Percentiles rank a stretch among this genome's conserved stretches.
phyloP scores from a whole-genome alignment of 2,113 vertebrate genomes.

The Peromyscus californicus region DNA sequence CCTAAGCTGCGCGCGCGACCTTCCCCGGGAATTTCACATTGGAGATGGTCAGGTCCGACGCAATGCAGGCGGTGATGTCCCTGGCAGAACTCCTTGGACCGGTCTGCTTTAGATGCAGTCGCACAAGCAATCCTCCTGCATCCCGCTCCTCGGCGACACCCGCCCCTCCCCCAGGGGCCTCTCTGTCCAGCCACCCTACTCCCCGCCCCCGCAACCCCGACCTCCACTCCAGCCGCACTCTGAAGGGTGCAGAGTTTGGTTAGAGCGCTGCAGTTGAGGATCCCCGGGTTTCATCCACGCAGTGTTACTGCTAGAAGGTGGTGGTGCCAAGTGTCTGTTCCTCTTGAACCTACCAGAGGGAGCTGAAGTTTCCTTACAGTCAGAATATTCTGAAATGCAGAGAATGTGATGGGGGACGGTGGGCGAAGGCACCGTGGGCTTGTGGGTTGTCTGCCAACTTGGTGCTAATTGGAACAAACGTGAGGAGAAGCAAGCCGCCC shows the following conservation, averaged over 20 bases:
- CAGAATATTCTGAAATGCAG: slow-evolving; percentile 45
- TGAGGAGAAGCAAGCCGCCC: slow-evolving; percentile 65
- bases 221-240: neutral
- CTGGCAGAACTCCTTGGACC: slow-evolving; percentile 63
- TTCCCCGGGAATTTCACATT: slow-evolving; percentile 76
- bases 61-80: slow-evolving; percentile 86
- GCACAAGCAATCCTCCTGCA: neutral
- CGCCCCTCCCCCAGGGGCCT: neutral
- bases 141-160: neutral
- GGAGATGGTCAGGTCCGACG: slow-evolving; percentile 84
- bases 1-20: slow-evolving; percentile 57
- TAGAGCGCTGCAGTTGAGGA: neutral
- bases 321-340: neutral
- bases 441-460: slow-evolving; percentile 74
- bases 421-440: neutral
- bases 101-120: slow-evolving; percentile 56
- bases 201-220: neutral
- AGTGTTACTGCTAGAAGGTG: neutral
- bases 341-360: slow-evolving; percentile 1
- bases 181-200: neutral
- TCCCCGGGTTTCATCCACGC: neutral
- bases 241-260: neutral
- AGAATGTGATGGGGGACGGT: slow-evolving; percentile 29
- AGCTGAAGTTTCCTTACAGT: slow-evolving; percentile 66
- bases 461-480: slow-evolving; percentile 60